phyloP scores from a whole-genome alignment of 2,797 vertebrate species.

The Sebastes hubbsi region DNA sequence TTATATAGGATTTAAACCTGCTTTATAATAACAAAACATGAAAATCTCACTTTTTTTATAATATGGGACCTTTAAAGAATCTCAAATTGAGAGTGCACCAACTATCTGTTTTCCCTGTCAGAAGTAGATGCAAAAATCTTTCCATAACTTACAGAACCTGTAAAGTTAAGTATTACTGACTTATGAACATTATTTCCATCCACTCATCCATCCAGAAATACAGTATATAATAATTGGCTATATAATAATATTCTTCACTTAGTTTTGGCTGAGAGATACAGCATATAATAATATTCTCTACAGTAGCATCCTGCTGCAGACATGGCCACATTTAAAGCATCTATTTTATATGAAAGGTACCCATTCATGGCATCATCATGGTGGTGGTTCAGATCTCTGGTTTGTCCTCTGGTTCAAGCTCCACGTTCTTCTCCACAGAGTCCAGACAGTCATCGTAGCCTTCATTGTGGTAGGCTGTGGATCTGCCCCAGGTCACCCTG shows the following conservation, averaged over 20 bases:
- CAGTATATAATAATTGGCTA: too few relatives aligned
- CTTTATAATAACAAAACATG: too few relatives aligned
- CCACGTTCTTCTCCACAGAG: neutral
- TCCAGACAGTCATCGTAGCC: slow-evolving; percentile 62
- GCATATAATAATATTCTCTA: neutral
- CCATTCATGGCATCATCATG: neutral
- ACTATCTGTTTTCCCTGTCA: neutral
- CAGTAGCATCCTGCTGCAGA: neutral
- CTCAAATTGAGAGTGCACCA: neutral
- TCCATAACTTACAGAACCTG: neutral
- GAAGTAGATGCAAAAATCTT: neutral
- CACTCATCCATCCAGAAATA: too few relatives aligned
- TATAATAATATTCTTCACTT: too few relatives aligned
- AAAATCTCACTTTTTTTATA: too few relatives aligned
- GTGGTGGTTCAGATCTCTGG: neutral
- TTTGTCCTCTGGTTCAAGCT: neutral
- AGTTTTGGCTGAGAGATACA: neutral
- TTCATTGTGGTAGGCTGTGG: slow-evolving; percentile 64
- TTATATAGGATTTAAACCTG: too few relatives aligned
- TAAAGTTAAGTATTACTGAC: neutral
- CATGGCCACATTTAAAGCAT: neutral
- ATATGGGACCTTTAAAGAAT: neutral
- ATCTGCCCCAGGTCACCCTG: slow-evolving; percentile 73
- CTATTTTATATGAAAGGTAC: neutral
- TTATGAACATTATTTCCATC: too few relatives aligned